phyloP scores from a whole-genome alignment of 1,140 invertebrate species.

The Schmidtea mediterranea region DNA sequence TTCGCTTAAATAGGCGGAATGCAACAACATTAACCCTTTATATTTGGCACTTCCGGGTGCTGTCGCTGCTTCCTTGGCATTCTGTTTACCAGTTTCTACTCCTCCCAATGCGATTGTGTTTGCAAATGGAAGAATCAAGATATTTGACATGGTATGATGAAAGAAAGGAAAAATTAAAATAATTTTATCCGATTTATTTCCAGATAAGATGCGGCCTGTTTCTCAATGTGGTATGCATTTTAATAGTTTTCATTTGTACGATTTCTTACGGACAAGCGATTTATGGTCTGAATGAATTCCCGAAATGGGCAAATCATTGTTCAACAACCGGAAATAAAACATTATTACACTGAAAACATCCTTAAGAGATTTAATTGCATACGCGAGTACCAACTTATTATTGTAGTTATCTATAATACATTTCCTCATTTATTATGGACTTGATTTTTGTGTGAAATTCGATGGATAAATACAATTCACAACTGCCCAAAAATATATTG shows the following conservation, averaged over 20 bases:
- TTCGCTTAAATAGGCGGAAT: slow-evolving; percentile 23
- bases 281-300: slow-evolving; percentile 15
- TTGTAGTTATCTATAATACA: too few species aligned
- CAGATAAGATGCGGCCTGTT: slow-evolving; percentile 43
- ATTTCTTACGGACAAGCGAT: slow-evolving; percentile 32
- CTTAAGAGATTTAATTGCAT: too few species aligned
- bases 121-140: slow-evolving; percentile 24
- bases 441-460: too few species aligned
- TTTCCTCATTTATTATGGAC: too few species aligned
- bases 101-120: slow-evolving; percentile 82
- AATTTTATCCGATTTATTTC: slow-evolving; percentile 7
- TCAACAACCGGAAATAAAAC: not conserved
- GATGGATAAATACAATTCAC: too few species aligned
- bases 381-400: too few species aligned
- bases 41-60: slow-evolving; percentile 59
- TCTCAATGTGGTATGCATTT: slow-evolving; percentile 43
- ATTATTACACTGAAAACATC: too few species aligned
- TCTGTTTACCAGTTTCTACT: slow-evolving; percentile 49
- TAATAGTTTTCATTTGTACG: slow-evolving; percentile 38
- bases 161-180: not conserved
- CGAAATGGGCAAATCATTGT: slow-evolving; percentile 12
- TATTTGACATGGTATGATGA: slow-evolving; percentile 25
- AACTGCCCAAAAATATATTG: too few species aligned
- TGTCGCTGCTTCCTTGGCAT: slow-evolving; percentile 44
- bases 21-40: slow-evolving; percentile 39